Evolutionary conservation across 2,113 vertebrate species (phyloP).

Genomic region (Haemorhous mexicanus): DNA sequence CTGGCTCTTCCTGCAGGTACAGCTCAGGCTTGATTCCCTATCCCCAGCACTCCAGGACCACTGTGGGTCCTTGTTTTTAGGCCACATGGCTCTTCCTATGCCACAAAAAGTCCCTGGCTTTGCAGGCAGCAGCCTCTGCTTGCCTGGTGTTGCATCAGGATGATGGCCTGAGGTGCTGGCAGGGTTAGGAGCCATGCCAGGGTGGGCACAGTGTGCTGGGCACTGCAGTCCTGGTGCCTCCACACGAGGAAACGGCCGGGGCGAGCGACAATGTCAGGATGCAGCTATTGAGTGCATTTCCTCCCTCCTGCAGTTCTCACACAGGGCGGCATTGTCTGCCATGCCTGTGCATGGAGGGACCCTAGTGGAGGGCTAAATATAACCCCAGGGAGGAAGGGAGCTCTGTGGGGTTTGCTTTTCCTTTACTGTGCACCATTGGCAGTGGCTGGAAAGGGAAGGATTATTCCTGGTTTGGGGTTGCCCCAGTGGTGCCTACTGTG

Average conservation of each 20-base stretch:
- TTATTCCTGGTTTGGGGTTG: background rate
- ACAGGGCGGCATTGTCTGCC: conserved; percentile 31
- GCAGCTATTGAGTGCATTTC: conserved; percentile 72
- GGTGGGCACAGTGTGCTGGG: background rate
- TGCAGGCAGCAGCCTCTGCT: background rate
- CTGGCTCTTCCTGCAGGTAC: background rate
- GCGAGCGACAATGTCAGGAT: conserved; percentile 76
- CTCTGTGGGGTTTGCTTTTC: background rate
- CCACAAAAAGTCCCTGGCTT: background rate
- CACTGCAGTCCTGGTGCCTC: rapidly evolving
- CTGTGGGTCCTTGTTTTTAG: background rate
- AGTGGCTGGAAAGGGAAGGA: background rate
- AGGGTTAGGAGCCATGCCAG: background rate
- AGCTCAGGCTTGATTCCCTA: background rate
- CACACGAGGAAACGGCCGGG: conserved; percentile 28
- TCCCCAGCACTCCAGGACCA: background rate
- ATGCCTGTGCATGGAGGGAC: background rate
- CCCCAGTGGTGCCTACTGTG: rapidly evolving
- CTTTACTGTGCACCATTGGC: rapidly evolving
- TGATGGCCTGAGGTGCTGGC: background rate
- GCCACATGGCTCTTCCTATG: rapidly evolving
- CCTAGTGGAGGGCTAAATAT: conserved; percentile 27
- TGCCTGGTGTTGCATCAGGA: rapidly evolving
- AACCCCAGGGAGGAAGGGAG: background rate
- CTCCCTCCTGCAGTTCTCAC: conserved; percentile 68